Evolutionary conservation across 1,140 invertebrate genomes (phyloP).

Genomic region (Drosophila sturtevanti): DNA sequence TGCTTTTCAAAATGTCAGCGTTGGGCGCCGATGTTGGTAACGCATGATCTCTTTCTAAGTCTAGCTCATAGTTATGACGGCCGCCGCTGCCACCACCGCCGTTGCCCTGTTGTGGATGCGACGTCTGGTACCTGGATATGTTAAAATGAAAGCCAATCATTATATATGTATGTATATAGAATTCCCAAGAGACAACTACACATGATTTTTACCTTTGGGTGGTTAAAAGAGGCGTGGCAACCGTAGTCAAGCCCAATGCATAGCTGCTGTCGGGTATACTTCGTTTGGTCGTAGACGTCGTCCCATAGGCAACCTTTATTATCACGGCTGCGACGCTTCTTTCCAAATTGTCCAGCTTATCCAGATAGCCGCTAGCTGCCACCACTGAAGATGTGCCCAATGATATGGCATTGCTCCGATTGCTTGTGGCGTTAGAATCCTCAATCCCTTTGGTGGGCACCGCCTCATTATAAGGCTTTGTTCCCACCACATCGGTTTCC

Average conservation of each 20-base stretch:
- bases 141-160: not conserved
- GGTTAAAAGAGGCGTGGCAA: constrained; percentile 85
- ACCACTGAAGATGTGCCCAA: constrained; percentile 40
- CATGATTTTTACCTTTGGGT: constrained; percentile 82
- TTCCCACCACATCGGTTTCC: constrained; percentile 16
- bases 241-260: constrained; percentile 85
- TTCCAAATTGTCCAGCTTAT: constrained; percentile 84
- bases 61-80: constrained; percentile 85
- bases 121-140: constrained; percentile 63
- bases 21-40: constrained; percentile 88
- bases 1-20: constrained; percentile 88
- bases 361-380: constrained; percentile 60
- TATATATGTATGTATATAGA: not conserved
- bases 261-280: constrained; percentile 87
- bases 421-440: constrained; percentile 23
- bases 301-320: constrained; percentile 87
- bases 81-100: constrained; percentile 38
- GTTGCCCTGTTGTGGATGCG: constrained; percentile 58
- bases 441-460: not conserved
- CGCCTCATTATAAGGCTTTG: constrained; percentile 10
- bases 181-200: not conserved
- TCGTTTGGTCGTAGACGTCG: constrained; percentile 85
- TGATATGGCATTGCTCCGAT: constrained; percentile 30
- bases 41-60: constrained; percentile 87
- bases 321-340: constrained; percentile 87